These are phyloP conservation scores for Acholoe squamosa DNA, from an alignment of 2,888 invertebrate genomes.

Conservation along the genomic window DNA sequence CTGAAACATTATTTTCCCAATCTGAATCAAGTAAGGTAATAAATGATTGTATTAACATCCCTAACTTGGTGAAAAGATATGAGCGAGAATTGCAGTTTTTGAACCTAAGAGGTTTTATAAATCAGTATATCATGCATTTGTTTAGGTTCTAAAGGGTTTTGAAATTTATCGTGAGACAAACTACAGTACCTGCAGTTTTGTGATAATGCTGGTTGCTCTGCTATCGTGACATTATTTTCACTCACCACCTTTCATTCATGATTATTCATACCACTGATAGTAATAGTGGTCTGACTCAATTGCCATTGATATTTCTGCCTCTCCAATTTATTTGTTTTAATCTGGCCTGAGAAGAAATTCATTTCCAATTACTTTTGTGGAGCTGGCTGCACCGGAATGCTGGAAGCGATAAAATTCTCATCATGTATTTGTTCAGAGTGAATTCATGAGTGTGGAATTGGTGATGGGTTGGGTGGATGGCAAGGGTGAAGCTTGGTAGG, in stretches of 20 bases:
- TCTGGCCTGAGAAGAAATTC: background rate
- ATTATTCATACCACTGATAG: background rate
- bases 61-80: no score
- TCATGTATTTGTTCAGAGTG: background rate
- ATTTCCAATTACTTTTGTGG: constrained; percentile 14
- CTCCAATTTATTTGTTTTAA: background rate
- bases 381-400: background rate
- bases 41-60: no score
- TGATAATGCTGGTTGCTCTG: background rate
- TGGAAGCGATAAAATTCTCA: background rate
- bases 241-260: background rate
- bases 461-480: no score
- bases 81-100: no score
- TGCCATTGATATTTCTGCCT: background rate
- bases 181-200: background rate
- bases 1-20: no score
- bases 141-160: no score
- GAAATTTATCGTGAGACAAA: no score
- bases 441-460: no score
- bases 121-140: no score
- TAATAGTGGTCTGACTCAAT: background rate
- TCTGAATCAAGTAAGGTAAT: no score
- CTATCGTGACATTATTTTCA: background rate
- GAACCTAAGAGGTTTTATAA: no score
- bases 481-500: background rate